Evolutionary conservation across 1,140 invertebrate genomes (phyloP).

Genomic region (Oncopeltus fasciatus): DNA sequence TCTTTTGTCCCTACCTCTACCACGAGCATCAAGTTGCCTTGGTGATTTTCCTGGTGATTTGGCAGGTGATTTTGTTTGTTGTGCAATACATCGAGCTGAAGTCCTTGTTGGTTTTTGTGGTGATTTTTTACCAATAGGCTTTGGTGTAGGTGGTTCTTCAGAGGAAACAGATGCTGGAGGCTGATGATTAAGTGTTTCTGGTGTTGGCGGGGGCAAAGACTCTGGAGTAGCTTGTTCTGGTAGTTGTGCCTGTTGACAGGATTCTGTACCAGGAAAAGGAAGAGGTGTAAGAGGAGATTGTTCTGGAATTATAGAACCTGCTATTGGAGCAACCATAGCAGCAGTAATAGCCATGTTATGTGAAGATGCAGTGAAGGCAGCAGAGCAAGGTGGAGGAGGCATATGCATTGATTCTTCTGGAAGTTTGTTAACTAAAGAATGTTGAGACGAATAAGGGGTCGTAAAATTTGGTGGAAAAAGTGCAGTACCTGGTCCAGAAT

Average conservation of each 20-base stretch:
- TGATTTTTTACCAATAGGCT: slow-evolving; percentile 38
- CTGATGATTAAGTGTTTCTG: slow-evolving; percentile 18
- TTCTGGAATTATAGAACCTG: neutral
- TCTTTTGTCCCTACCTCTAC: slow-evolving; percentile 32
- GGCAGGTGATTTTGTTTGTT: slow-evolving; percentile 42
- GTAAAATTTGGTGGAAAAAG: slow-evolving; percentile 39
- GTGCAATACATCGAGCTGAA: slow-evolving; percentile 42
- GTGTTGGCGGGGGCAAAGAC: slow-evolving; percentile 8
- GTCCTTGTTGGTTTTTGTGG: slow-evolving; percentile 48
- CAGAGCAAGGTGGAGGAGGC: slow-evolving; percentile 41
- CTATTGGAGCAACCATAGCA: slow-evolving; percentile 42
- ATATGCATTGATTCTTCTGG: slow-evolving; percentile 36
- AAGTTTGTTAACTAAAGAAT: slow-evolving; percentile 37
- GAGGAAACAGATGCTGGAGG: slow-evolving; percentile 13
- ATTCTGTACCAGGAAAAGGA: slow-evolving; percentile 24
- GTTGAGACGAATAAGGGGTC: slow-evolving; percentile 37
- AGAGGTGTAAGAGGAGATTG: slow-evolving; percentile 24
- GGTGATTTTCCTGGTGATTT: slow-evolving; percentile 64
- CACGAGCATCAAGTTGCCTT: slow-evolving; percentile 32
- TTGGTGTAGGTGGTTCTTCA: slow-evolving; percentile 15
- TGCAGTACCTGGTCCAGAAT: slow-evolving; percentile 35
- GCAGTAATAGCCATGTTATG: slow-evolving; percentile 62
- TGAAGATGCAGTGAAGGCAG: slow-evolving; percentile 59
- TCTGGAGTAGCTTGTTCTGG: slow-evolving; percentile 11
- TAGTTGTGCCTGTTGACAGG: slow-evolving; percentile 25